phyloP scores from a whole-genome alignment of 2,888 invertebrate genomes.

The Oscheius sp. region DNA sequence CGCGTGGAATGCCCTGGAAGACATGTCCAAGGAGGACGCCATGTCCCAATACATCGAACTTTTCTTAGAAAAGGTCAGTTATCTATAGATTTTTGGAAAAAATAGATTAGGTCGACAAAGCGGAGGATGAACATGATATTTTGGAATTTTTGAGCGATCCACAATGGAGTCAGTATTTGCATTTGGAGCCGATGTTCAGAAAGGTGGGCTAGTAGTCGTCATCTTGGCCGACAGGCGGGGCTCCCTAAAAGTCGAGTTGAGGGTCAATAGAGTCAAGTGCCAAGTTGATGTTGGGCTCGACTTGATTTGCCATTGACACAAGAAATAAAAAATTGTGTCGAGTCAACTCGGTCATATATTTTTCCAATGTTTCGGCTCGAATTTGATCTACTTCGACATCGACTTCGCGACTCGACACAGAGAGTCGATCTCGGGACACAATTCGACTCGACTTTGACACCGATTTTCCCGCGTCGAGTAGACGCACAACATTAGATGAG shows the following conservation, averaged over 20 bases:
- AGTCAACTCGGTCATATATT: no score
- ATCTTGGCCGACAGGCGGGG: not conserved
- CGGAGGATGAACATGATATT: conserved; percentile 24
- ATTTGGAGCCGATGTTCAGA: conserved; percentile 23
- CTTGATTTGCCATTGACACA: no score
- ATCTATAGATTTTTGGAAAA: not conserved
- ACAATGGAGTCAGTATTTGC: conserved; percentile 6
- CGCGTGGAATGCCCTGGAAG: conserved; percentile 18
- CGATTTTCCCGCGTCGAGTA: no score
- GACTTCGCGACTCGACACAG: no score
- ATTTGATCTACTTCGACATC: no score
- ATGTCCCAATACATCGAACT: conserved; percentile 14
- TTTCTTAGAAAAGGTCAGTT: conserved; percentile 17
- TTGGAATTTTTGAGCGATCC: conserved; percentile 20
- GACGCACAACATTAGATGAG: no score
- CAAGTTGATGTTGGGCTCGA: no score
- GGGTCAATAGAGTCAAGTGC: not conserved
- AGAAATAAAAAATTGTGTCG: no score
- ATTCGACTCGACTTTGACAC: no score
- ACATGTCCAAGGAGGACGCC: conserved; percentile 24
- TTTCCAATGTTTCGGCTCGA: no score
- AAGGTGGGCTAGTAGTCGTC: not conserved
- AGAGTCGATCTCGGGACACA: no score
- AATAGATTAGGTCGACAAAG: not conserved
- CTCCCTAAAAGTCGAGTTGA: not conserved